Evolutionary conservation across 2,113 vertebrate species (phyloP), one percentile per base, ranked within the genome.

Genomic region (Syrrhaptes paradoxus): DNA sequence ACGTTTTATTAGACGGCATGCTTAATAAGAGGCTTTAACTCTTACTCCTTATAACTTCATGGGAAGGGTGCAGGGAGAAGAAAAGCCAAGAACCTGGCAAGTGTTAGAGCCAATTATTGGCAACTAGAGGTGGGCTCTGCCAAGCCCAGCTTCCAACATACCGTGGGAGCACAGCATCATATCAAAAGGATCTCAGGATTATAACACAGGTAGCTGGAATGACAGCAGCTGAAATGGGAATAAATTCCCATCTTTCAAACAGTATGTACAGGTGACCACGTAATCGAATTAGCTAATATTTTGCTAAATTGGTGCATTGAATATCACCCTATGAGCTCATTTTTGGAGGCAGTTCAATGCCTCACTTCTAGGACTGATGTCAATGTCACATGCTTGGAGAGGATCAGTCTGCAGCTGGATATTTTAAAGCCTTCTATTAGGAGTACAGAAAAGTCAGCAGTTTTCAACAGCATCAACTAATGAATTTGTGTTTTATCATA

Each of bases 351-450:
- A 72, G 61, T 93, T 96, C 96, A 97, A 90, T 0, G 70, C 74
- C 86, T 94, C 90, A 92, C 93, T 97, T 92, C 88, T 87, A 95
- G 92, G 93, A 96, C 95, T 97, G 96, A 97, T 97, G 96, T 96
- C 96, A 97, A 80, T 62, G 86, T 97, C 96, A 97, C 96, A 96
- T 97, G 96, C 92, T 93, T 92, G 92, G 92, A 95, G 89, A 90
- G 90, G 88, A 95, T 96, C 93, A 95, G 93, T 73, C 88, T 94
- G 96, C 96, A 97, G 96, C 96, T 97, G 96, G 96, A 21, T 88
- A 94, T 94, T 95, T 96, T 95, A 96, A 96, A 96, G 86, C 94
- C 89, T 95, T 93, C 96, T 95, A 84, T 89, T 48, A 94, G 86
- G 43, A 92, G 62, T n/a, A 62, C 51, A 93, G 75, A 96, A 78